phyloP scores from a whole-genome alignment of 2,888 invertebrate genomes.

The Ganaspis brasiliensis region DNA sequence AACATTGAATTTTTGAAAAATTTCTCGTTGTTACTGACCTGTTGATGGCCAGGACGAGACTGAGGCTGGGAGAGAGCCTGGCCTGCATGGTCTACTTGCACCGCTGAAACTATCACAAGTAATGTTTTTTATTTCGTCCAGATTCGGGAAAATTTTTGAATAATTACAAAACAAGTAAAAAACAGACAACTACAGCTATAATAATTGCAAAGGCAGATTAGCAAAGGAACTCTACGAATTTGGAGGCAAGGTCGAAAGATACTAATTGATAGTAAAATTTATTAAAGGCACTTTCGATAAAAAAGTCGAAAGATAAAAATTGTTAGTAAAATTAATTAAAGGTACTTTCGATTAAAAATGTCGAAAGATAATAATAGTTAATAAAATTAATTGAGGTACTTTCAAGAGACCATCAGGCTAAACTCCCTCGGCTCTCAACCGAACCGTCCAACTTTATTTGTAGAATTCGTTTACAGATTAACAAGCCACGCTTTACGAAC shows the following conservation, averaged over 20 bases:
- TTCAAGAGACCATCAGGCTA: conserved; percentile 71
- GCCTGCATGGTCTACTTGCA: conserved; percentile 80
- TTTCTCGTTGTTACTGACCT: conserved; percentile 78
- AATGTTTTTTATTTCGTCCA: conserved; percentile 77
- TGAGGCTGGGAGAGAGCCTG: conserved; percentile 80
- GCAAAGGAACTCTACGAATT: conserved; percentile 68
- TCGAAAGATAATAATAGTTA: too few relatives aligned
- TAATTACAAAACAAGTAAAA: conserved; percentile 51
- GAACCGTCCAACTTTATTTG: conserved; percentile 69
- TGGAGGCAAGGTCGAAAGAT: conserved; percentile 57
- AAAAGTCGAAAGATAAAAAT: background rate
- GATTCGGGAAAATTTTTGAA: conserved; percentile 56
- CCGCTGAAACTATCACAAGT: conserved; percentile 79
- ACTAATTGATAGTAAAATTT: conserved; percentile 46
- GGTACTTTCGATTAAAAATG: background rate
- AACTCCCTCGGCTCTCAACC: conserved; percentile 72
- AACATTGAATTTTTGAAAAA: conserved; percentile 60
- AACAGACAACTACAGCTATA: conserved; percentile 48
- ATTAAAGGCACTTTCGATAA: too few relatives aligned
- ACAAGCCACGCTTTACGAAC: conserved; percentile 22
- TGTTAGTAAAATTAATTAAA: conserved; percentile 43
- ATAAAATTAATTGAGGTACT: conserved; percentile 10
- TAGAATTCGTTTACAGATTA: conserved; percentile 67
- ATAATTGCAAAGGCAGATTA: conserved; percentile 47
- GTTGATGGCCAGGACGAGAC: conserved; percentile 80